These are phyloP conservation scores for Pammene aurita DNA, from an alignment of 2,888 invertebrate genomes.

Conservation along the genomic window DNA sequence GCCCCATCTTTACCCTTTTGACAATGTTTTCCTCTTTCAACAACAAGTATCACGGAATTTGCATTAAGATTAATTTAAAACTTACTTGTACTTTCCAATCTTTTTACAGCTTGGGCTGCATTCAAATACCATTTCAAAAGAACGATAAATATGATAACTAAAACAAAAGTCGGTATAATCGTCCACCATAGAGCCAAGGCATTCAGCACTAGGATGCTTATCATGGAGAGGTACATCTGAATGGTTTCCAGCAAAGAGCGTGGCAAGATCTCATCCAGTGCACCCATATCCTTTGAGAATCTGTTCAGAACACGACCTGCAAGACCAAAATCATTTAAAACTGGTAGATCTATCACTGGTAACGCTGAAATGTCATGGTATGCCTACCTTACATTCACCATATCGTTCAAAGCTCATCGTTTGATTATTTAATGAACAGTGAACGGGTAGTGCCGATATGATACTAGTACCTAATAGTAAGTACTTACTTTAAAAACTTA, in stretches of 20 bases:
- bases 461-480: no score
- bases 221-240: slow-evolving; percentile 76
- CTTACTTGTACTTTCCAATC: slow-evolving; percentile 87
- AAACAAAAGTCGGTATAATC: slow-evolving; percentile 65
- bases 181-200: slow-evolving; percentile 74
- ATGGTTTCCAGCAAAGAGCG: slow-evolving; percentile 85
- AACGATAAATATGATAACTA: slow-evolving; percentile 83
- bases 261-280: slow-evolving; percentile 89
- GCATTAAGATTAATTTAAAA: slow-evolving; percentile 38
- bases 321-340: slow-evolving; percentile 16
- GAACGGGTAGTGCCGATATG: no score
- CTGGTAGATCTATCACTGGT: no score
- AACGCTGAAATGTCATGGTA: no score
- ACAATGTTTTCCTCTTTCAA: no score
- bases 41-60: no score
- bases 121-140: slow-evolving; percentile 87
- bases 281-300: slow-evolving; percentile 92
- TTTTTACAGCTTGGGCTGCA: slow-evolving; percentile 89
- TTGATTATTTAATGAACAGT: no score
- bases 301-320: slow-evolving; percentile 87
- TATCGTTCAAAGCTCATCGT: no score
- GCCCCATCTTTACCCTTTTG: no score
- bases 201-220: slow-evolving; percentile 68
- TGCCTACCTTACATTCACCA: no score
- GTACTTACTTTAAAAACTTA: no score